Evolutionary conservation across 2,888 invertebrate species (phyloP), one percentile per base, ranked within the genome.

Genomic region (Microctonus brassicae): DNA sequence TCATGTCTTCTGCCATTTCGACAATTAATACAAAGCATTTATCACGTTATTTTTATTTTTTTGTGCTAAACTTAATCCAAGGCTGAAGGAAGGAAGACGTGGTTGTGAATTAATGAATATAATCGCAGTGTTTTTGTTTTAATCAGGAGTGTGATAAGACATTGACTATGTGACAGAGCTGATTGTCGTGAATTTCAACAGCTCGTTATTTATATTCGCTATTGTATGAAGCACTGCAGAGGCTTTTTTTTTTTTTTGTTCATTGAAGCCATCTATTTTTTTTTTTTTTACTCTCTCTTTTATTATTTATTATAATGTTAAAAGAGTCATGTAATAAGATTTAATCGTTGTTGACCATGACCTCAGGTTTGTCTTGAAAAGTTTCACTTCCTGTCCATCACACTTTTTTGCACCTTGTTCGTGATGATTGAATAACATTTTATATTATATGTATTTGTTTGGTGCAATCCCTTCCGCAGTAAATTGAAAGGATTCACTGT

Each of bases 1-100:
- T 66, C 24, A 74, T 75, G 26, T 78, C 80, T 20, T 82, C 81
- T 22, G 73, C 68, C 74, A 79, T 77, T 1, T 69, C 73, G 17
- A 70, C 53, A 13, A 36, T 47, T 5, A 76, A 70, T 79, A 81
- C 78, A 17, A 17, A 17, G 13, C 24, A 26, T 29, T 33, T 26
- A n/a, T n/a, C n/a, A n/a, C n/a, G n/a, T n/a, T n/a, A n/a, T n/a
- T n/a, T n/a, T n/a, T 20, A 20, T 36, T 57, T 58, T 42, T 1
- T 67, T 39, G n/a, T 4, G 33, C 34, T 26, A 10, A 13, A 17
- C 20, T 13, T 57, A 11, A 10, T 13, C n/a, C 11, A 61, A 61
- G 22, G 9, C 61, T 61, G 10, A 11, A 55, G 26, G 29, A 57
- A 55, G 69, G 55, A 67, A 57, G n/a, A 39, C 62, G 60, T n/a